Evolutionary conservation across 30 jellyfish, hydroid and myxozoan species (phyloP), one percentile per base, ranked within the genome.

Genomic region (Aurelia aurita complex sp. Pacific): DNA sequence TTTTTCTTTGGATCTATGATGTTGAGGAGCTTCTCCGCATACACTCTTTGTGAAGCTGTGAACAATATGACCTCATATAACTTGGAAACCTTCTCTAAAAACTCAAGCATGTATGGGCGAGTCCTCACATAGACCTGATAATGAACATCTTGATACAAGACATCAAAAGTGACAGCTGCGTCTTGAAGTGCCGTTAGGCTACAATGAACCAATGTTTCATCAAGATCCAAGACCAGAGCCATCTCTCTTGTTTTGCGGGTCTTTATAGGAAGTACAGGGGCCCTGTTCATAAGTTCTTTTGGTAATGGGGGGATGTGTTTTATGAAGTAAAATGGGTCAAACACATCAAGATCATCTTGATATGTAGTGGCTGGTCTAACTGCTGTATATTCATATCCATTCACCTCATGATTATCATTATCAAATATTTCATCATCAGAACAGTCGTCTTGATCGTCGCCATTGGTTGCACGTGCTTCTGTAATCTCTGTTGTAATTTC

Each of bases 201-300:
- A 79, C 99, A 94, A 77, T 94, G 99, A 35, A 94, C 99, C 66
- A 94, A 90, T 35, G 99, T 94, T 80, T 94, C 99, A 67, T 94
- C 99, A 50, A 94, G 87, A 61, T 94, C 99, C 66, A 94, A 87
- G 15, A 94, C 99, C 23, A 94, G 85, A 9, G 96, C 83, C 97
- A 87, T 87, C 40, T 83, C 91, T 34, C 93, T 91, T 9, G 96
- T 89, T 63, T 92, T 74, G 50, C 99, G 88, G 10, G 99, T 94
- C 65, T 96, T 96, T 74, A 94, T 53, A 1, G 99, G 99, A 29
- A 94, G 91, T 2, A 94, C 96, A 5, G 97, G 93, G 64, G 94
- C 86, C 43, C 97, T 81, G 34, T 55, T 32, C 29, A 62, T 73
- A 17, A 79, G 82, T n/a, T 85, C 97, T 46, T 83, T 35, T 38